Evolutionary conservation across 2,797 vertebrate genomes (phyloP).

Genomic region (Myotis planiceps): DNA sequence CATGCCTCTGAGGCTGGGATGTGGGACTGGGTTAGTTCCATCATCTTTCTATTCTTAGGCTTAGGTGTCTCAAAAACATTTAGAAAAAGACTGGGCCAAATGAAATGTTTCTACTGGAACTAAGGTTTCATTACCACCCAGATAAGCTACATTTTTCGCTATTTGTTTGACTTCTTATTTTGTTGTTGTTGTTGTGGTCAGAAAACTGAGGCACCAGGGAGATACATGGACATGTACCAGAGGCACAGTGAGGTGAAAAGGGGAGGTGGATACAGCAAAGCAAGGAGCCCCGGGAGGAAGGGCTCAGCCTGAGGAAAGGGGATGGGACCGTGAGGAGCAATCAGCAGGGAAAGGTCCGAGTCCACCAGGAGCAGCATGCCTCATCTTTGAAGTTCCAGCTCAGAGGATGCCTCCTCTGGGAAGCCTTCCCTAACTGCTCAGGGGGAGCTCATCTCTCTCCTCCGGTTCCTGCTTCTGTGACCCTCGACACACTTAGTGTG

Average conservation of each 20-base stretch:
- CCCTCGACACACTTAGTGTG: background rate
- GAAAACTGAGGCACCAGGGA: background rate
- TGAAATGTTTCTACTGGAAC: background rate
- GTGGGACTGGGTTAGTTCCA: background rate
- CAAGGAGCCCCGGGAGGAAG: background rate
- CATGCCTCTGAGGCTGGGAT: background rate
- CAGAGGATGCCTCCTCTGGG: background rate
- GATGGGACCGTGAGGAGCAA: background rate
- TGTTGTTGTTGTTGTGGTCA: background rate
- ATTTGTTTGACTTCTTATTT: background rate
- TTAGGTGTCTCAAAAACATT: background rate
- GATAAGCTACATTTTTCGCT: background rate
- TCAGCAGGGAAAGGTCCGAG: background rate
- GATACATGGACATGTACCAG: background rate
- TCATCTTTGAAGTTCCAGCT: background rate
- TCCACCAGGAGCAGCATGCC: background rate
- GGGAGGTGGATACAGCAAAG: background rate
- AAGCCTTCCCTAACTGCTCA: background rate
- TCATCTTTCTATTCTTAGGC: background rate
- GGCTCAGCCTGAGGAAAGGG: background rate
- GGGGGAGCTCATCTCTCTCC: background rate
- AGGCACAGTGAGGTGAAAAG: background rate
- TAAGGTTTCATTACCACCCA: background rate
- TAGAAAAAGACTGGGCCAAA: background rate
- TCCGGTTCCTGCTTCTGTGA: background rate